These are phyloP conservation scores for Aculops lycopersici DNA, from an alignment of 1,140 invertebrate species.

Conservation along the genomic window DNA sequence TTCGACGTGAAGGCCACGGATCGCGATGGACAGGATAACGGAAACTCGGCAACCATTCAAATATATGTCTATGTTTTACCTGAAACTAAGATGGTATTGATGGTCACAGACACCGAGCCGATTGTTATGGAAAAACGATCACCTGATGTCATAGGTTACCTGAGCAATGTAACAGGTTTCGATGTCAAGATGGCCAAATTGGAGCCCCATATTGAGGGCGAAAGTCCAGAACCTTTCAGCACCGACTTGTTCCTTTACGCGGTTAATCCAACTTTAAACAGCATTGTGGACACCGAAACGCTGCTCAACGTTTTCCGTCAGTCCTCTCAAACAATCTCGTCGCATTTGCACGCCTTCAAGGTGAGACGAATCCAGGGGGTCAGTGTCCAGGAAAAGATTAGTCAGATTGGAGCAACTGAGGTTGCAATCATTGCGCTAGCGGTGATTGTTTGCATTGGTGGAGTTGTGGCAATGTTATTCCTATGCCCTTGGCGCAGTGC, in stretches of 20 bases:
- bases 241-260: slow-evolving; percentile 52
- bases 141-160: slow-evolving; percentile 28
- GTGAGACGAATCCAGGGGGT: slow-evolving; percentile 17
- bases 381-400: slow-evolving; percentile 17
- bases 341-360: slow-evolving; percentile 21
- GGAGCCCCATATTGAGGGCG: slow-evolving; percentile 29
- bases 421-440: slow-evolving; percentile 39
- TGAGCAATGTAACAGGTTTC: slow-evolving; percentile 34
- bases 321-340: slow-evolving; percentile 25
- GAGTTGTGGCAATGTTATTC: slow-evolving; percentile 28
- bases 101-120: slow-evolving; percentile 36
- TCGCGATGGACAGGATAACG: slow-evolving; percentile 33
- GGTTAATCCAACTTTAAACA: slow-evolving; percentile 39
- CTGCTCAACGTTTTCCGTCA: slow-evolving; percentile 27
- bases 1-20: slow-evolving; percentile 64
- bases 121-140: slow-evolving; percentile 33
- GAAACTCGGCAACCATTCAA: slow-evolving; percentile 40
- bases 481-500: slow-evolving; percentile 13
- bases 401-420: slow-evolving; percentile 33
- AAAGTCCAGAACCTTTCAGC: slow-evolving; percentile 22
- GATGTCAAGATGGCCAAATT: slow-evolving; percentile 40
- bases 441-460: slow-evolving; percentile 39
- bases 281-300: slow-evolving; percentile 40
- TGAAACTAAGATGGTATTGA: slow-evolving; percentile 37
- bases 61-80: slow-evolving; percentile 51